phyloP scores from a whole-genome alignment of 1,140 invertebrate genomes.

The Drosophila ironensis region DNA sequence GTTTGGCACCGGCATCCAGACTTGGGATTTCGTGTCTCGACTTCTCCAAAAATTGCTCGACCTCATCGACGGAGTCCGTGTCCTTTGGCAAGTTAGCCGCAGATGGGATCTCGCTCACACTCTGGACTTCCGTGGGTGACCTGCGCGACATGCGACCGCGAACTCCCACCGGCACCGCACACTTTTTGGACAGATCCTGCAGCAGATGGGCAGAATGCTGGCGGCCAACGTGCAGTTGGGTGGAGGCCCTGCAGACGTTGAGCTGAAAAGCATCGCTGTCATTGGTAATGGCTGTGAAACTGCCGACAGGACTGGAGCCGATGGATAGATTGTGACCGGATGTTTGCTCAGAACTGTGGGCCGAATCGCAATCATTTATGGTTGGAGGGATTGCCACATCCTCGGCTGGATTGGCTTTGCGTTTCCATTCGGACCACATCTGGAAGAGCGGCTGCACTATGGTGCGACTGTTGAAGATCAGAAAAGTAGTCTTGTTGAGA shows the following conservation, averaged over 20 bases:
- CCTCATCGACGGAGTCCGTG: too few relatives aligned
- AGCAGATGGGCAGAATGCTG: background rate
- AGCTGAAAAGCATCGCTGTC: background rate
- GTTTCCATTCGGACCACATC: background rate
- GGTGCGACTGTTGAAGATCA: background rate
- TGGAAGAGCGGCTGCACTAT: background rate
- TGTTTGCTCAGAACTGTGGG: background rate
- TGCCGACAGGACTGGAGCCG: background rate
- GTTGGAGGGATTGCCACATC: background rate
- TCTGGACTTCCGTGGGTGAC: too few relatives aligned
- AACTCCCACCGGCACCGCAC: too few relatives aligned
- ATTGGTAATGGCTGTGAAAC: background rate
- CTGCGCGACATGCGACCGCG: too few relatives aligned
- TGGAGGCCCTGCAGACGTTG: background rate
- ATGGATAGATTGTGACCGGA: background rate
- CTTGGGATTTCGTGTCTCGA: too few relatives aligned
- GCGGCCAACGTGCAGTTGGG: background rate
- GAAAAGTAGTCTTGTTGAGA: background rate
- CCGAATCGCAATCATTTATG: background rate
- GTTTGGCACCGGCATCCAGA: too few relatives aligned
- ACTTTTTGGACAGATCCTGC: slow-evolving; percentile 12
- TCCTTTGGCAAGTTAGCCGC: too few relatives aligned
- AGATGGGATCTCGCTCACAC: too few relatives aligned
- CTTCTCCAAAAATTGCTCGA: too few relatives aligned
- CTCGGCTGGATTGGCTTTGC: too few relatives aligned